These are phyloP conservation scores for Adelosebastes latens DNA, from an alignment of 2,797 vertebrate genomes.

Conservation along the genomic window DNA sequence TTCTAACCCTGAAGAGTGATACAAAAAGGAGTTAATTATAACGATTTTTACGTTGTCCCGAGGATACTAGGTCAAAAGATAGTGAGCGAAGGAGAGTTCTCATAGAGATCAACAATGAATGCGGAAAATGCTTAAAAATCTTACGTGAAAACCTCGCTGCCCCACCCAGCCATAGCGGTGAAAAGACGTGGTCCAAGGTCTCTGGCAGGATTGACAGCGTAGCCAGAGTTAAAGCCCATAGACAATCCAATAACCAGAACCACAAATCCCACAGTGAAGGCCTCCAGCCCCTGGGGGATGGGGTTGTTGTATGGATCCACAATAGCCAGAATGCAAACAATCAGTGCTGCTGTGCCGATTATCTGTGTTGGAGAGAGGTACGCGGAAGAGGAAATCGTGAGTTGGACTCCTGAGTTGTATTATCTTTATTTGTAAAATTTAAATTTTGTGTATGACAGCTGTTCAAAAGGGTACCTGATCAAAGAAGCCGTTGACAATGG, in stretches of 20 bases:
- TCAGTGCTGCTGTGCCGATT: conserved; percentile 93
- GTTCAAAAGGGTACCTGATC: conserved; percentile 87
- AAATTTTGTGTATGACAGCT: not conserved
- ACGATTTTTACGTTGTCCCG: not conserved
- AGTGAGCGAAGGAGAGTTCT: not conserved
- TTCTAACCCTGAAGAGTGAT: conserved; percentile 72
- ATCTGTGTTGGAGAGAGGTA: conserved; percentile 76
- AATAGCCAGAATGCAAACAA: conserved; percentile 95
- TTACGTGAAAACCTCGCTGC: conserved; percentile 90
- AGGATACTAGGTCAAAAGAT: not conserved
- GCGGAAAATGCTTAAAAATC: not conserved
- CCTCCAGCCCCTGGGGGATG: conserved; percentile 91
- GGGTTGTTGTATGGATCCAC: conserved; percentile 96
- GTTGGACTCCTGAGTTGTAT: not conserved
- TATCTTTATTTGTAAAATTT: not conserved
- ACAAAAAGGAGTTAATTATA: not conserved
- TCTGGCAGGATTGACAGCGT: conserved; percentile 97
- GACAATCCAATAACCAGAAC: conserved; percentile 95
- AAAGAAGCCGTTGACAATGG: conserved; percentile 93
- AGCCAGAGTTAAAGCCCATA: conserved; percentile 99
- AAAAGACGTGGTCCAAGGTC: conserved; percentile 96
- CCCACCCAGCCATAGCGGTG: conserved; percentile 95
- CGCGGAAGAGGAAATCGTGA: not conserved
- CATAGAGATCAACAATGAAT: not conserved
- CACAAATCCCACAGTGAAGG: conserved; percentile 96